These are phyloP conservation scores for Onthophagus sagittarius DNA, from an alignment of 2,888 invertebrate species.

Conservation along the genomic window DNA sequence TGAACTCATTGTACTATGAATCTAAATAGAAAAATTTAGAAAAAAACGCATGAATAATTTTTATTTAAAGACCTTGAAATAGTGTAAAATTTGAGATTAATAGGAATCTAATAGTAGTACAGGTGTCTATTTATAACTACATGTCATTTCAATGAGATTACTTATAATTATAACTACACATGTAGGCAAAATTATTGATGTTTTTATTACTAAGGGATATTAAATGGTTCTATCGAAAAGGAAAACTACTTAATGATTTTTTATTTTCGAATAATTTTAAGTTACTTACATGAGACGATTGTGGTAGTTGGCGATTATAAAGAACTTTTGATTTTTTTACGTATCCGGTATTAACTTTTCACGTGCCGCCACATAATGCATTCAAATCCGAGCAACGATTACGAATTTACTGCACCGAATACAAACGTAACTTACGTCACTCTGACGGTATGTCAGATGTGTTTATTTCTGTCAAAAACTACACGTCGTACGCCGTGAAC, in stretches of 20 bases:
- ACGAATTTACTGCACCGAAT: constrained; percentile 2
- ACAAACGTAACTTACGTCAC: constrained; percentile 21
- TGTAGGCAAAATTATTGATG: neutral
- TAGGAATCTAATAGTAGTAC: neutral
- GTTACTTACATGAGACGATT: neutral
- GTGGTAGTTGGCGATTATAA: neutral
- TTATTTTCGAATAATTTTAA: neutral
- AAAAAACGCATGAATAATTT: neutral
- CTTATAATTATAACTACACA: neutral
- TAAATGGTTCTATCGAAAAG: neutral
- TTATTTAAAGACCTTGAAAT: neutral
- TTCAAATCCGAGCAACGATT: neutral
- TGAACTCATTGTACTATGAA: constrained; percentile 5
- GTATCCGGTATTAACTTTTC: neutral
- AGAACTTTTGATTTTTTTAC: neutral
- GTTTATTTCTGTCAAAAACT: constrained; percentile 20
- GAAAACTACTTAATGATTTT: neutral
- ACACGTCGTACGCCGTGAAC: neutral
- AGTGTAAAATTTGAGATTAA: neutral
- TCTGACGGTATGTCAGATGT: constrained; percentile 21
- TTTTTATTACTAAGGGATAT: neutral
- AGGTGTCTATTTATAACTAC: constrained; percentile 11
- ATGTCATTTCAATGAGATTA: neutral
- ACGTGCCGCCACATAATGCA: neutral
- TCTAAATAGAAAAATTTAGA: constrained; percentile 2